Evolutionary conservation across 2,888 invertebrate genomes (phyloP).

Genomic region (Crematogaster levior): DNA sequence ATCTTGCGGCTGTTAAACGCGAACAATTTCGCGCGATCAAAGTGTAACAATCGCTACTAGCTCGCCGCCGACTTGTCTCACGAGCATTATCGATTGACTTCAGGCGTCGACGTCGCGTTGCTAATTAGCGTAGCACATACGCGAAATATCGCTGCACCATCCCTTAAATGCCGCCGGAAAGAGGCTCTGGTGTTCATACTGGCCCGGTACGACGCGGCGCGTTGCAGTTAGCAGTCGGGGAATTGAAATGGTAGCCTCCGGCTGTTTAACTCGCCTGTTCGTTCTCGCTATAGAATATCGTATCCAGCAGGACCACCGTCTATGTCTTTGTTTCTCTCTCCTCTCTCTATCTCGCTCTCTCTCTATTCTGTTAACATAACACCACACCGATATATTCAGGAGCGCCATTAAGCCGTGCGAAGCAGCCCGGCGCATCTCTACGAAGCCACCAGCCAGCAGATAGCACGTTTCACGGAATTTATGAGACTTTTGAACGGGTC

Average conservation of each 20-base stretch:
- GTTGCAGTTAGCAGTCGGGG: conserved; percentile 79
- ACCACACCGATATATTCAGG: conserved; percentile 53
- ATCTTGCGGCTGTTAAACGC: not conserved
- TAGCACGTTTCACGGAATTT: conserved; percentile 76
- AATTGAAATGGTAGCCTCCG: conserved; percentile 79
- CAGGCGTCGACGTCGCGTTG: conserved; percentile 25
- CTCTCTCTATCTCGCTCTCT: conserved; percentile 2
- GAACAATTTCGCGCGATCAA: conserved; percentile 32
- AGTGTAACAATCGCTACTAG: not conserved
- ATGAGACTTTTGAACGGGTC: conserved; percentile 82
- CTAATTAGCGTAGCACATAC: conserved; percentile 65
- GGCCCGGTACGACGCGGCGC: not conserved
- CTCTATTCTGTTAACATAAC: conserved; percentile 32
- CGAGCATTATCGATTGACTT: conserved; percentile 33
- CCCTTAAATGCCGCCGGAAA: conserved; percentile 51
- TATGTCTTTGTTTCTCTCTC: conserved; percentile 2
- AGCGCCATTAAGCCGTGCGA: conserved; percentile 41
- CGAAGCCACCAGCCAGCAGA: conserved; percentile 48
- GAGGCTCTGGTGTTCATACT: conserved; percentile 57
- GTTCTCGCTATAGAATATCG: conserved; percentile 69
- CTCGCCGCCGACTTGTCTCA: not conserved
- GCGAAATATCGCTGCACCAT: conserved; percentile 63
- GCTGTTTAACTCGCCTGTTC: conserved; percentile 80
- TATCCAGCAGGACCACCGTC: conserved; percentile 60
- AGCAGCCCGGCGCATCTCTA: conserved; percentile 45